Percentiles rank a stretch among this genome's conserved stretches.
Conservation (phyloP, 2,888 invertebrate genomes). For the Sphaeridia pumilis region DNA sequence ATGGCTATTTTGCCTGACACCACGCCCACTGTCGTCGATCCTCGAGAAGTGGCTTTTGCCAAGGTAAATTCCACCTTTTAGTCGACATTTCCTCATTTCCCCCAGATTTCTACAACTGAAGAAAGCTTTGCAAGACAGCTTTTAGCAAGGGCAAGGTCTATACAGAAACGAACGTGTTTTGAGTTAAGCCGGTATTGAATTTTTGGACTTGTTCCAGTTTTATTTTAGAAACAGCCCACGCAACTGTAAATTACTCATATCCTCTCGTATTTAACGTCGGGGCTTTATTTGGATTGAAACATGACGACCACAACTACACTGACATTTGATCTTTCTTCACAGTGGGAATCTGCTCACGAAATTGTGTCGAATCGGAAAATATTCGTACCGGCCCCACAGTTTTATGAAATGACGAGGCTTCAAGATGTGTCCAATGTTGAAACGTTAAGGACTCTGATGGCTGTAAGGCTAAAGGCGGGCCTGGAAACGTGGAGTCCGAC, state of each 20-base stretch:
- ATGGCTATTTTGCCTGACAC: not conserved
- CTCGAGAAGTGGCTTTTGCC: not conserved
- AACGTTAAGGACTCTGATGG: not conserved
- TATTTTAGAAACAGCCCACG: not conserved
- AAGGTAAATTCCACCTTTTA: no score
- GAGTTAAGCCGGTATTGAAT: not conserved
- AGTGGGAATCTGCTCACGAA: not conserved
- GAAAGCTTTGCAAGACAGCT: no score
- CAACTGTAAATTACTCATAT: no score
- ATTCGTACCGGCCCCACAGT: not conserved
- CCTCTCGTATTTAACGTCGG: no score
- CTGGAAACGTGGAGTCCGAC: not conserved
- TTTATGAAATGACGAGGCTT: not conserved
- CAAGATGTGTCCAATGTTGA: not conserved
- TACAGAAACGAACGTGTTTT: not conserved
- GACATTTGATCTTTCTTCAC: not conserved
- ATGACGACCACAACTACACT: no score
- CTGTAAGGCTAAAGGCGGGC: not conserved
- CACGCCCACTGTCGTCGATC: not conserved
- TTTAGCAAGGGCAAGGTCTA: no score
- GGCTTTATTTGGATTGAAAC: no score
- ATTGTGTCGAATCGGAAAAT: not conserved
- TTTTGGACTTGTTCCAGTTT: not conserved
- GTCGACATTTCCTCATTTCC: no score
- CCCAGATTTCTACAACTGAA: no score